Conservation (phyloP, 2,888 invertebrate species). For the Laspeyria flexula region DNA sequence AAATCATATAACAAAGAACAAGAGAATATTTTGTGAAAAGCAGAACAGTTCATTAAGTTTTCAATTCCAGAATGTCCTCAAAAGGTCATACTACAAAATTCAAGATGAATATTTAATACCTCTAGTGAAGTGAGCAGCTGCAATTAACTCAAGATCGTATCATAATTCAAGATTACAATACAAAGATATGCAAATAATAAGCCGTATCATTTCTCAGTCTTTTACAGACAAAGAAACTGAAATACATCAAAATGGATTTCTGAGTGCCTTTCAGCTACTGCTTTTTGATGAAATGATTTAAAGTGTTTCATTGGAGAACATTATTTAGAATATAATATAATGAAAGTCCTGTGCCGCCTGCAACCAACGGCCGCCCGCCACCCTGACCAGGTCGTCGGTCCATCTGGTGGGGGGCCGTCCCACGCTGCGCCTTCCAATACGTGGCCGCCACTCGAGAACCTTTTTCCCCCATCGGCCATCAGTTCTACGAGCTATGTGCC, state of each 20-base stretch:
- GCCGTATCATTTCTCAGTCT: slow-evolving; percentile 24
- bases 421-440: no score
- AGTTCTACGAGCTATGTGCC: no score
- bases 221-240: slow-evolving; percentile 26
- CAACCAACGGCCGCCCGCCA: no score
- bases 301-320: background rate
- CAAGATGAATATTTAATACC: slow-evolving; percentile 14
- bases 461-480: no score
- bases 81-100: slow-evolving; percentile 12
- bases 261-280: background rate
- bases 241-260: slow-evolving; percentile 16
- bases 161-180: slow-evolving; percentile 25
- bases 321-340: background rate
- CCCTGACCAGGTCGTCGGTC: no score
- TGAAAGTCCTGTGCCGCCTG: no score
- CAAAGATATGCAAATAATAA: slow-evolving; percentile 37
- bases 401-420: no score
- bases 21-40: background rate
- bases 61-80: background rate
- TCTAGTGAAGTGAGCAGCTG: slow-evolving; percentile 8
- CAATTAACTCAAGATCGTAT: slow-evolving; percentile 23
- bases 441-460: no score
- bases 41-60: background rate
- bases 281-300: background rate
- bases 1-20: background rate